Evolutionary conservation across 2,888 invertebrate species (phyloP).

Genomic region (Xestia ashworthii): DNA sequence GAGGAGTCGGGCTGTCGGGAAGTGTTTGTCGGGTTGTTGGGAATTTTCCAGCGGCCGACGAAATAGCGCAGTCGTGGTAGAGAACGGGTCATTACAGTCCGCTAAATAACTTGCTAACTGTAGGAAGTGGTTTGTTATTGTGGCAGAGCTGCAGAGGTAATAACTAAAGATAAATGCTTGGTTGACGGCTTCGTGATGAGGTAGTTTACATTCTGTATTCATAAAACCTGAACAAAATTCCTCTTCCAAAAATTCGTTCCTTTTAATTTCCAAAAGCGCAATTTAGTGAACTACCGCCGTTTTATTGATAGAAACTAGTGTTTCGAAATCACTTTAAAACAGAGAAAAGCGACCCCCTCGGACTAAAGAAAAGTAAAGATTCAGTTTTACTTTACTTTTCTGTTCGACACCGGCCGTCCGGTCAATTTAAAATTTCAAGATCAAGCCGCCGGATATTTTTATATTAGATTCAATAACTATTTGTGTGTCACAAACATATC

Average conservation of each 20-base stretch:
- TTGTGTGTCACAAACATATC: constrained; percentile 25
- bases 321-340: not conserved
- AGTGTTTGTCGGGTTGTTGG: constrained; percentile 15
- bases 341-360: not conserved
- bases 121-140: not conserved
- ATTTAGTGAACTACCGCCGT: not conserved
- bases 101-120: not conserved
- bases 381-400: not conserved
- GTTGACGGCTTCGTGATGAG: too few relatives aligned
- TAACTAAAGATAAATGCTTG: too few relatives aligned
- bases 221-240: not conserved
- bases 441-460: constrained; percentile 48
- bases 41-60: constrained; percentile 20
- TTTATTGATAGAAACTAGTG: not conserved
- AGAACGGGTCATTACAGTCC: constrained; percentile 12
- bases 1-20: not conserved
- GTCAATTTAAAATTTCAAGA: constrained; percentile 50
- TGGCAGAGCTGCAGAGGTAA: too few relatives aligned
- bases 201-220: too few relatives aligned
- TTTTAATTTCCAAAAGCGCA: not conserved
- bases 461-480: constrained; percentile 38
- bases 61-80: not conserved
- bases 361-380: not conserved
- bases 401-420: not conserved
- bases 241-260: too few relatives aligned